Evolutionary conservation across 2,888 invertebrate species (phyloP).

Genomic region (Acanthacorydalis orientalis): DNA sequence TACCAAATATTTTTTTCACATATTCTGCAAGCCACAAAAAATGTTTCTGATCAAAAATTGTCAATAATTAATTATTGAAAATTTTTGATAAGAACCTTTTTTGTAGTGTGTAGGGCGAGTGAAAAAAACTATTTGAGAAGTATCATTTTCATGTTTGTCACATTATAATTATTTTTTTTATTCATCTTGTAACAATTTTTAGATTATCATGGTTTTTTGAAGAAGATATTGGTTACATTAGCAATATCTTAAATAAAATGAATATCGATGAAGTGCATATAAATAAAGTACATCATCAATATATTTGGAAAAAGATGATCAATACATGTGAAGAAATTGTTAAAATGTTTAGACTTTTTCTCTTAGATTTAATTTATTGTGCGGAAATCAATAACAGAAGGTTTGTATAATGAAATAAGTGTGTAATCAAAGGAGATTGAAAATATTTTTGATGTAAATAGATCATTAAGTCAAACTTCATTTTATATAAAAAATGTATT

Average conservation of each 20-base stretch:
- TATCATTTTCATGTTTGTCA: neutral
- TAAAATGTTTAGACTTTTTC: neutral
- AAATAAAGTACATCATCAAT: no score
- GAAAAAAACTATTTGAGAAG: no score
- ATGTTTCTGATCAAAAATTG: no score
- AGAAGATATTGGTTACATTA: neutral
- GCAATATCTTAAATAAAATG: neutral
- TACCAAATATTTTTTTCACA: no score
- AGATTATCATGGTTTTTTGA: neutral
- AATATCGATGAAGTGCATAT: no score
- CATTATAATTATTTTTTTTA: neutral
- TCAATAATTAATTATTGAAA: no score
- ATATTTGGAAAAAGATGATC: neutral
- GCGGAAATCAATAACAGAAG: neutral
- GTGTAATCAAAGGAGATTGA: no score
- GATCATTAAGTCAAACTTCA: no score
- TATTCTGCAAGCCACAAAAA: no score
- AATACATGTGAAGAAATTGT: neutral
- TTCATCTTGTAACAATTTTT: neutral
- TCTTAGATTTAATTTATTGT: neutral
- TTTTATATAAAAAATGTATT: no score
- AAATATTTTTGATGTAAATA: no score
- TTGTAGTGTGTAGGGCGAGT: neutral
- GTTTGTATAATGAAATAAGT: neutral
- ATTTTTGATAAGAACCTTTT: no score